Evolutionary conservation across 2,888 invertebrate genomes (phyloP).

Genomic region (Oeneis ivallda): DNA sequence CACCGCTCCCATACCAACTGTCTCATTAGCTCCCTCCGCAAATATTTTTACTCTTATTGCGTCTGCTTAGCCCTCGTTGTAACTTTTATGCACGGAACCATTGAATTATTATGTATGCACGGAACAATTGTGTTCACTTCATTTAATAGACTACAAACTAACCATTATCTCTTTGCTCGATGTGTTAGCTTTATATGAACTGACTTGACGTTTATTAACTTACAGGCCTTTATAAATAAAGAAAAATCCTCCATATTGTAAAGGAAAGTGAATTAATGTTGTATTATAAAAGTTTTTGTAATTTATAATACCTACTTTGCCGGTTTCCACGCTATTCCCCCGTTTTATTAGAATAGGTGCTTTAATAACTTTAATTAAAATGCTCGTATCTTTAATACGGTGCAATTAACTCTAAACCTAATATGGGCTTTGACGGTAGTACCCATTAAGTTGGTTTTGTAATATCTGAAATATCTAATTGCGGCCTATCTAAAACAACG

Average conservation of each 20-base stretch:
- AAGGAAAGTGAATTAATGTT: not conserved
- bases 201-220: not conserved
- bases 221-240: not conserved
- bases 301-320: not conserved
- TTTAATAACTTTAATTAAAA: not conserved
- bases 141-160: slow-evolving; percentile 16
- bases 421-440: not conserved
- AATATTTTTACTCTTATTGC: slow-evolving; percentile 61
- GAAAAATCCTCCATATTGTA: not conserved
- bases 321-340: not conserved
- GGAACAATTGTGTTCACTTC: slow-evolving; percentile 48
- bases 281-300: not conserved
- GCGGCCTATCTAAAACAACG: not conserved
- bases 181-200: not conserved
- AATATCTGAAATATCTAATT: not conserved
- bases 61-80: slow-evolving; percentile 59
- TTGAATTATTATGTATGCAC: slow-evolving; percentile 57
- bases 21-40: slow-evolving; percentile 64
- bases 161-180: slow-evolving; percentile 12
- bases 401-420: not conserved
- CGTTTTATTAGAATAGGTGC: not conserved
- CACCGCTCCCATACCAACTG: slow-evolving; percentile 56
- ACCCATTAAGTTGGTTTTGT: not conserved
- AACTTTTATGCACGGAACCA: slow-evolving; percentile 57
- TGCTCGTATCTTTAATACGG: not conserved